Evolutionary conservation across 2,113 vertebrate genomes (phyloP).

Genomic region (Coregonus clupeaformis): DNA sequence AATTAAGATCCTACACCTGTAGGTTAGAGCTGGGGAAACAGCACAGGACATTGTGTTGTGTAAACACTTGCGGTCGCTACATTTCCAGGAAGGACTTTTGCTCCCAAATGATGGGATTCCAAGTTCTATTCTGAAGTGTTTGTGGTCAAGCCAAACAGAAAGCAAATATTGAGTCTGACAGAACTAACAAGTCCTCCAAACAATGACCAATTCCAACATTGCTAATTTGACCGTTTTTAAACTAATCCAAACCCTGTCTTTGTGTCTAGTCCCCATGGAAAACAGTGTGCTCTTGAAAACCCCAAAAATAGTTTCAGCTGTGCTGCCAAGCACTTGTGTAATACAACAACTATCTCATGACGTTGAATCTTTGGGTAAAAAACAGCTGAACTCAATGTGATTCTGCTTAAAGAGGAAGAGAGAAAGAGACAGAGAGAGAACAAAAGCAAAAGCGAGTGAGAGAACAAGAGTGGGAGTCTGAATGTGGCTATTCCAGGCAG

Average conservation of each 20-base stretch:
- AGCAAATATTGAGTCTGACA: slow-evolving; percentile 41
- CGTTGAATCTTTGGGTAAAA: no score
- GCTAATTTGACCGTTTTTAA: neutral
- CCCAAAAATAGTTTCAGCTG: neutral
- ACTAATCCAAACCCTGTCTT: neutral
- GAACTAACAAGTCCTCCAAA: neutral
- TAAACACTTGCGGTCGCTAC: slow-evolving; percentile 20
- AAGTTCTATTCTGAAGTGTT: slow-evolving; percentile 16
- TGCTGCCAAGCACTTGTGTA: no score
- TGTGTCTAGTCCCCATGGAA: neutral
- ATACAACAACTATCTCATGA: no score
- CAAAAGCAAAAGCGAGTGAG: no score
- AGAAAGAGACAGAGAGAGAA: no score
- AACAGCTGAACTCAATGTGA: no score
- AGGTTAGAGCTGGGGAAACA: no score
- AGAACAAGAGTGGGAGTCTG: no score
- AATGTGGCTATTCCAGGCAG: neutral
- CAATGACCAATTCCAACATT: slow-evolving; percentile 4
- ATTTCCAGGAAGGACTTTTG: slow-evolving; percentile 10
- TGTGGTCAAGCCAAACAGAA: slow-evolving; percentile 20
- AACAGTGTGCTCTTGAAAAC: neutral
- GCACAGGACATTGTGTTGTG: no score
- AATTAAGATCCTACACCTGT: no score
- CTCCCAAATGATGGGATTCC: neutral
- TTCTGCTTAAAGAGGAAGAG: no score